These are phyloP conservation scores for Bolborhynchus lineola DNA, from an alignment of 2,113 vertebrate species.

Conservation along the genomic window DNA sequence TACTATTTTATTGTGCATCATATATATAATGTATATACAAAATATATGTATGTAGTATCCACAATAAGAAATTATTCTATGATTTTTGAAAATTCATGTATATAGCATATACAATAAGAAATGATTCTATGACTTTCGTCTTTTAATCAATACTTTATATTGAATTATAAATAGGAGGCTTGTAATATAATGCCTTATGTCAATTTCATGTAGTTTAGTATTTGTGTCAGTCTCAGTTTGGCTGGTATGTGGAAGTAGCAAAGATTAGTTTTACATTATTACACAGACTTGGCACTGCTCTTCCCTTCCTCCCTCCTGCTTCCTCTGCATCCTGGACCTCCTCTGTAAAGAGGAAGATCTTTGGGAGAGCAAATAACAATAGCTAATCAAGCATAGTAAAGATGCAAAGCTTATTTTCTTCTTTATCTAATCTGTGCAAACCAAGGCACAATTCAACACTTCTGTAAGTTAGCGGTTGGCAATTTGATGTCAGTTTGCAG, in stretches of 20 bases:
- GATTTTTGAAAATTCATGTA: not conserved
- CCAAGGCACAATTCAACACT: not conserved
- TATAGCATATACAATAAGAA: not conserved
- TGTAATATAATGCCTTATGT: not conserved
- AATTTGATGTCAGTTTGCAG: not conserved
- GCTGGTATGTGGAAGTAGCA: rapidly evolving
- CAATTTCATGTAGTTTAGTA: not conserved
- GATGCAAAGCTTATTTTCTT: not conserved
- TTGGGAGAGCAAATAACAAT: not conserved
- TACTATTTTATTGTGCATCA: not conserved
- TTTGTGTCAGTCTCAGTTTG: not conserved
- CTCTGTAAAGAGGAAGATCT: not conserved
- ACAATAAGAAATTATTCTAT: not conserved
- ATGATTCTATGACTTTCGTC: not conserved
- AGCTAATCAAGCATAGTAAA: not conserved
- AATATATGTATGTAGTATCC: no score
- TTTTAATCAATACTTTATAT: not conserved
- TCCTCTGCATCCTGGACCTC: not conserved
- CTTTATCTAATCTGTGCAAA: not conserved
- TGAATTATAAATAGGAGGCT: not conserved
- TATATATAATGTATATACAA: not conserved
- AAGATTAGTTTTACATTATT: not conserved
- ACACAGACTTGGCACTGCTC: not conserved
- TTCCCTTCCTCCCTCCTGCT: not conserved
- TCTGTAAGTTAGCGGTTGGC: not conserved